Conservation (phyloP, 2,113 vertebrate genomes). For the Tilapia sparmanii region DNA sequence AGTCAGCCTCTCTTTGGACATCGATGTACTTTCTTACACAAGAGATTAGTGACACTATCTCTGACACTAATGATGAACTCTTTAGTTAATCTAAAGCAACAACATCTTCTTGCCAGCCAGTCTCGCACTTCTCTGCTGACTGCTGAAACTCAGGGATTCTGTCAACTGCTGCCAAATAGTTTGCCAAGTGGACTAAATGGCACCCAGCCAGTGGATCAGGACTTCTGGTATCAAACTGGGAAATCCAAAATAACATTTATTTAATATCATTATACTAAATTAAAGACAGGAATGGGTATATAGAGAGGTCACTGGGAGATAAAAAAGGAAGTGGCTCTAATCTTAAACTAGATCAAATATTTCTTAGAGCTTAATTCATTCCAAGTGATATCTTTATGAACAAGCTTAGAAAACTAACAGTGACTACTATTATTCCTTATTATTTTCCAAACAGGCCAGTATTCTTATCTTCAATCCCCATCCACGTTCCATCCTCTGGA, state of each 20-base stretch:
- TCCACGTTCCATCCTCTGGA: slow-evolving; percentile 14
- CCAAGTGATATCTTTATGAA: neutral
- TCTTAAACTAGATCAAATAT: neutral
- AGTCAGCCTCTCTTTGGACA: neutral
- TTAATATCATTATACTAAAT: neutral
- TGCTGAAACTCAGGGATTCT: slow-evolving; percentile 21
- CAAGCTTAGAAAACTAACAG: neutral
- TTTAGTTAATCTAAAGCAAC: neutral
- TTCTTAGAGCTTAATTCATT: neutral
- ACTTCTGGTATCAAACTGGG: neutral
- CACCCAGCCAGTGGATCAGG: neutral
- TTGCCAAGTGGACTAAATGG: slow-evolving; percentile 30
- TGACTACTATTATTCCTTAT: neutral
- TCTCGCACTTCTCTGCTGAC: neutral
- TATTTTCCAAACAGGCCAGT: neutral
- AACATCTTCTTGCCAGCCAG: neutral
- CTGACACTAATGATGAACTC: neutral
- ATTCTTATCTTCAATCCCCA: neutral
- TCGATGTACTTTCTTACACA: neutral
- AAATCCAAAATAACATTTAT: neutral
- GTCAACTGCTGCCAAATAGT: slow-evolving; percentile 18
- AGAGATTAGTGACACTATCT: slow-evolving; percentile 15
- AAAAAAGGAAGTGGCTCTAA: neutral
- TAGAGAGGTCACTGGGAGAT: neutral
- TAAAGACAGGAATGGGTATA: neutral